Conservation (phyloP, 2,113 vertebrate species). For the Upupa epops region DNA sequence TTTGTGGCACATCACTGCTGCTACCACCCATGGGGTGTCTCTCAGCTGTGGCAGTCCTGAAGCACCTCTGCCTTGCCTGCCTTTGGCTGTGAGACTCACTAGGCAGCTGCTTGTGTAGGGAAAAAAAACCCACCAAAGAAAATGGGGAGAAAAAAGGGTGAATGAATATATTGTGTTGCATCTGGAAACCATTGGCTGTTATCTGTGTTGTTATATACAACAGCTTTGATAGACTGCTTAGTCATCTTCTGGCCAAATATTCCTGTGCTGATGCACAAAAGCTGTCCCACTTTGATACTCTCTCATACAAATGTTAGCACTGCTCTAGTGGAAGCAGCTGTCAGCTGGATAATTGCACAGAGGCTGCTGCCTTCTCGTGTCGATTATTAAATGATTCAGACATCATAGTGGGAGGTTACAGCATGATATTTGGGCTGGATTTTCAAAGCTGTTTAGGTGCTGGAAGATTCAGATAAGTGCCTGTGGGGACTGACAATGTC, state of each 20-base stretch:
- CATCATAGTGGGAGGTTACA: background rate
- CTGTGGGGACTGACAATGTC: background rate
- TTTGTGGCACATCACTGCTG: background rate
- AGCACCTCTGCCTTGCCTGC: background rate
- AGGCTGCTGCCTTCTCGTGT: background rate
- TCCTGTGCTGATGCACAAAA: background rate
- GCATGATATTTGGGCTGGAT: background rate
- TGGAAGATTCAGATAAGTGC: background rate
- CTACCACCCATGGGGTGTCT: background rate
- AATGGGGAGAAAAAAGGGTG: rapidly evolving
- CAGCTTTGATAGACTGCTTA: slow-evolving; percentile 23
- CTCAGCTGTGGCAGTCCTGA: background rate
- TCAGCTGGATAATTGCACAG: slow-evolving; percentile 16
- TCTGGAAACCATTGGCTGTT: slow-evolving; percentile 3
- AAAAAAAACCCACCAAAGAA: background rate
- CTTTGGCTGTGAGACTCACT: background rate
- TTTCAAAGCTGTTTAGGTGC: slow-evolving; percentile 3
- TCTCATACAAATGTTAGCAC: background rate
- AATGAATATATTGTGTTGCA: background rate
- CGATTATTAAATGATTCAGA: background rate
- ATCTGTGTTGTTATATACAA: background rate
- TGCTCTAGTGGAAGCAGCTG: slow-evolving; percentile 44
- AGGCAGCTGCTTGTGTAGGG: background rate
- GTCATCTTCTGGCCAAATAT: slow-evolving; percentile 8
- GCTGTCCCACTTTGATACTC: slow-evolving; percentile 37